Evolutionary conservation across 2,888 invertebrate genomes (phyloP), one percentile per base, ranked within the genome.

Genomic region (Rutpela maculata): DNA sequence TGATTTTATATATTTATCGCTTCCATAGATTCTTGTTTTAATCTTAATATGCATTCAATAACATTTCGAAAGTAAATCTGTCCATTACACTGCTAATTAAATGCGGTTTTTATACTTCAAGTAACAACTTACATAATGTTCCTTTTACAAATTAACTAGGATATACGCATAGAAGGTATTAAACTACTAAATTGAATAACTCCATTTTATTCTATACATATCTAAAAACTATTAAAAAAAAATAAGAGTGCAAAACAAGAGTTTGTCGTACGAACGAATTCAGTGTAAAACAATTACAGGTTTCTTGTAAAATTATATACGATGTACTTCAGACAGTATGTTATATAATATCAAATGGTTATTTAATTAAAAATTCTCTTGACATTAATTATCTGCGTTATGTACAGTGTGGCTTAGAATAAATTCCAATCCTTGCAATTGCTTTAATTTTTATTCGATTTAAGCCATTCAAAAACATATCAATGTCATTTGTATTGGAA

Each of bases 51-150:
- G n/a, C 6, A 50, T n/a, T 6, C 50, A n/a, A 50, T 50, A 50
- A 0, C n/a, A 15, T 5, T n/a, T n/a, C 7, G n/a, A n/a, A 50
- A 2, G 15, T 50, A 50, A 50, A 50, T 50, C 15, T 43, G 43
- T 43, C 5, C n/a, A 50, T 43, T 11, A 15, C 4, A 50, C n/a
- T 5, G 50, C n/a, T n/a, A 50, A n/a, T 50, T 4, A 50, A 50
- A 50, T n/a, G n/a, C 6, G 50, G 50, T 50, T 50, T 50, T n/a
- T 15, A n/a, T 50, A 50, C 12, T 0, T n/a, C 50, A n/a, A 15
- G n/a, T 50, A 50, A n/a, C 38, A 15, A 50, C 50, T 50, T 50
- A 50, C 50, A n/a, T 50, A 50, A 50, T 50, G n/a, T 50, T 50
- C 50, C n/a, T 50, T n/a, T 50, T 50, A 50, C 50, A 50, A 50